Evolutionary conservation across 2,797 vertebrate species (phyloP).

Genomic region (Yasuhikotakia modesta): DNA sequence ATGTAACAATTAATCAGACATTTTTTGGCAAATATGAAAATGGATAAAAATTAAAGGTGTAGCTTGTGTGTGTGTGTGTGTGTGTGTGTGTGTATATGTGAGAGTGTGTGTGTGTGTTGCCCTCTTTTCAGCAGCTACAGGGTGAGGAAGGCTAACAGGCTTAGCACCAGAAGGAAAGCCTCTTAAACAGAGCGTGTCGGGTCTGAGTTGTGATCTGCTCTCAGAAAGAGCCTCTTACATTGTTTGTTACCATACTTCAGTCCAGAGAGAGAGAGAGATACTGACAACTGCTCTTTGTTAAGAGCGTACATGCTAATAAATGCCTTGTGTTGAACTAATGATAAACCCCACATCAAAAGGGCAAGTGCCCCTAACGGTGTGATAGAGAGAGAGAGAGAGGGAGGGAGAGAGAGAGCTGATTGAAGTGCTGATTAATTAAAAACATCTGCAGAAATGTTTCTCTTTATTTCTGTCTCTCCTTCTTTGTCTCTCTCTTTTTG

Average conservation of each 20-base stretch:
- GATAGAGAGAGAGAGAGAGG: constrained; percentile 5
- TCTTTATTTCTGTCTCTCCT: background rate
- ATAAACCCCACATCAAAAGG: constrained; percentile 67
- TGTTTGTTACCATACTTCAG: constrained; percentile 36
- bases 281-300: constrained; percentile 64
- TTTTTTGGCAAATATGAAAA: background rate
- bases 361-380: constrained; percentile 53
- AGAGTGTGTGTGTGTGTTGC: background rate
- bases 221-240: constrained; percentile 43
- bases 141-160: constrained; percentile 47
- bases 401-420: constrained; percentile 39
- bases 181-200: constrained; percentile 47
- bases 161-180: constrained; percentile 45
- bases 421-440: too few relatives aligned
- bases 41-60: background rate
- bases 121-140: constrained; percentile 4
- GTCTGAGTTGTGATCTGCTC: constrained; percentile 45
- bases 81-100: background rate
- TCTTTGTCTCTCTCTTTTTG: background rate
- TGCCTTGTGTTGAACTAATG: constrained; percentile 76
- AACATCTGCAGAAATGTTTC: too few relatives aligned
- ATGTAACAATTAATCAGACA: background rate
- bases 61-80: background rate
- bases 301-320: constrained; percentile 75
- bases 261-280: background rate